Conservation (phyloP, 1,140 invertebrate species). For the Drosophila fuyamai region DNA sequence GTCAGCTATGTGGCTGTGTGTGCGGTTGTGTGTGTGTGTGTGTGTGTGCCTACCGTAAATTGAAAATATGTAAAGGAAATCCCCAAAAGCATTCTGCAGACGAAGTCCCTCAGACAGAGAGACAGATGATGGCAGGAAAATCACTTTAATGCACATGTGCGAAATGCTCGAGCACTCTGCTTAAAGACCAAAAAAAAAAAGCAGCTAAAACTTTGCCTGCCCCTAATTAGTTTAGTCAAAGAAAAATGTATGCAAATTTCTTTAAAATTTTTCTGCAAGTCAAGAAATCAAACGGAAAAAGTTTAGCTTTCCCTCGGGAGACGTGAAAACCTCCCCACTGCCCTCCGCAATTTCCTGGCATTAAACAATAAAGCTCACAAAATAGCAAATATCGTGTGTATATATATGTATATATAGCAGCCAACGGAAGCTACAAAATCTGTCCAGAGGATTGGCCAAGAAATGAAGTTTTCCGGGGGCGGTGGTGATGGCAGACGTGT, state of each 20-base stretch:
- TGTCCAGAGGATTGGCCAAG: constrained; percentile 40
- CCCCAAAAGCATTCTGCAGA: constrained; percentile 17
- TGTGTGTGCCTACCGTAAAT: constrained; percentile 16
- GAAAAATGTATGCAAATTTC: constrained; percentile 54
- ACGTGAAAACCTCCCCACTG: constrained; percentile 2
- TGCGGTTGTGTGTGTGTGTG: not conserved
- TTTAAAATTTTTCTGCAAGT: constrained; percentile 14
- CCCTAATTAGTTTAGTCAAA: constrained; percentile 55
- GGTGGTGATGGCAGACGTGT: constrained; percentile 48
- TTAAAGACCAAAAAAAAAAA: constrained; percentile 1
- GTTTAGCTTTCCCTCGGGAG: constrained; percentile 11
- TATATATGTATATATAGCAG: not conserved
- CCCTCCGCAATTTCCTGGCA: not conserved
- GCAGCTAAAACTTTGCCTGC: not conserved
- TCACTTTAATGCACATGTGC: constrained; percentile 9
- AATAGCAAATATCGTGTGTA: constrained; percentile 52
- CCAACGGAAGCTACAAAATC: constrained; percentile 32
- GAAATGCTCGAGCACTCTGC: not conserved
- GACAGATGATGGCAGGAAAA: not conserved
- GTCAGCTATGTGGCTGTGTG: constrained; percentile 19
- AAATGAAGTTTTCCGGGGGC: constrained; percentile 56
- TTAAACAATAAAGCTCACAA: constrained; percentile 62
- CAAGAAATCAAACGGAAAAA: constrained; percentile 66
- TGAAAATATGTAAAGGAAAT: constrained; percentile 35
- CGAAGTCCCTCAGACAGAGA: not conserved